Evolutionary conservation across 2,113 vertebrate species (phyloP).

Genomic region (Albula goreensis): DNA sequence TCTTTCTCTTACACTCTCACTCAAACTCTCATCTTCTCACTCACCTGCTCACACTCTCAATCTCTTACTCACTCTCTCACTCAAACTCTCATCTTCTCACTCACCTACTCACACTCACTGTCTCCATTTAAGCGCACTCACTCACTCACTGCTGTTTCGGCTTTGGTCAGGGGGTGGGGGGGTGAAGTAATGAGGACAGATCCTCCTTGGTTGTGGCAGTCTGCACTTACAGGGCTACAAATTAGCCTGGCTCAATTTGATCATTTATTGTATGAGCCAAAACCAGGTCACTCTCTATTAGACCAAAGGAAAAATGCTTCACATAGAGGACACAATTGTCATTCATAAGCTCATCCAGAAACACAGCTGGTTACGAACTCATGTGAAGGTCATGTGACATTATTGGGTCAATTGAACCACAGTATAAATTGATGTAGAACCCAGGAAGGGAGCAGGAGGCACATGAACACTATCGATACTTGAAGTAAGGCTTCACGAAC

Average conservation of each 20-base stretch:
- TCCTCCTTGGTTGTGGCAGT: too few relatives aligned
- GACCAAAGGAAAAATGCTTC: neutral
- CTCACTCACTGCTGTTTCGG: neutral
- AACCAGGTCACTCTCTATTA: neutral
- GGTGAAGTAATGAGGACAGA: too few relatives aligned
- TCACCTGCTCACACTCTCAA: too few relatives aligned
- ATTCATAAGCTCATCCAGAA: neutral
- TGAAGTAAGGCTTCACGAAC: neutral
- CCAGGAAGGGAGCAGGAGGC: too few relatives aligned
- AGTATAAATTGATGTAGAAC: neutral
- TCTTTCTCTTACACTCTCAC: neutral
- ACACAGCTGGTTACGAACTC: too few relatives aligned
- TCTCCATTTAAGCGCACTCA: neutral
- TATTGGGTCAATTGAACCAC: neutral
- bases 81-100: neutral
- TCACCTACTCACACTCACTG: neutral
- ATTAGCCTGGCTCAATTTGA: neutral
- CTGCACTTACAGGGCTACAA: neutral
- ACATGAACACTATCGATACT: too few relatives aligned
- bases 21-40: neutral
- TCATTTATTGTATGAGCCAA: neutral
- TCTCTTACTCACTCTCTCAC: neutral
- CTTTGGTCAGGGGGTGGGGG: too few relatives aligned
- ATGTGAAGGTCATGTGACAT: neutral
- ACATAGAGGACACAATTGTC: neutral